A percentile compares a stretch with the other conserved stretches of the same genome.
These are phyloP conservation scores for Epinephelus malabaricus DNA, from an alignment of 2,797 vertebrate species.

Conservation along the genomic window DNA sequence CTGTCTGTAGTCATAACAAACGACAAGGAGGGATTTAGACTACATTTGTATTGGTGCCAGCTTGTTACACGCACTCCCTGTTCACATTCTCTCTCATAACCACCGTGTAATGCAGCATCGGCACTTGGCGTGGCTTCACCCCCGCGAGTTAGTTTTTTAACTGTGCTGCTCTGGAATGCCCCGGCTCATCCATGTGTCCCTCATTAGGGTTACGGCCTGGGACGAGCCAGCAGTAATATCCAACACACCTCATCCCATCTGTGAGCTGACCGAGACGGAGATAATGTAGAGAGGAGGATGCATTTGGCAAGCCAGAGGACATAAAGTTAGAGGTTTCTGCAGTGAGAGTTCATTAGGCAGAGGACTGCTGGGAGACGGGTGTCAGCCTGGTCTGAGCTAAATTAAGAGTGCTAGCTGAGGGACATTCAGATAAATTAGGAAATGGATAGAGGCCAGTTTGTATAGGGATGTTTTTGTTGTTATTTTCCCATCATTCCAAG, in stretches of 20 bases:
- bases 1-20: constrained; percentile 84
- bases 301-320: constrained; percentile 74
- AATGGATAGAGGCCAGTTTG: constrained; percentile 44
- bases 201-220: constrained; percentile 75
- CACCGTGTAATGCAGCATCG: constrained; percentile 57
- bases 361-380: constrained; percentile 56
- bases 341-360: constrained; percentile 73
- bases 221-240: constrained; percentile 66
- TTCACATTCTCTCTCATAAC: constrained; percentile 64
- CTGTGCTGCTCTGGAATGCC: constrained; percentile 57
- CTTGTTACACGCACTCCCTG: constrained; percentile 73
- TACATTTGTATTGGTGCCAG: constrained; percentile 80
- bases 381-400: constrained; percentile 57
- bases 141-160: constrained; percentile 51
- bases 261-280: constrained; percentile 65
- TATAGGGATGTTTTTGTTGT: constrained; percentile 28
- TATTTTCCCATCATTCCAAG: constrained; percentile 6
- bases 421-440: constrained; percentile 48
- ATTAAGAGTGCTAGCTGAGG: constrained; percentile 56
- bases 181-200: constrained; percentile 66
- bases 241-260: constrained; percentile 74
- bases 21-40: constrained; percentile 79
- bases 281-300: constrained; percentile 66
- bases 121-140: constrained; percentile 57
- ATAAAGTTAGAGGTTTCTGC: constrained; percentile 63